Percentiles rank a stretch among this genome's conserved stretches.
phyloP scores from a whole-genome alignment of 2,888 invertebrate species.

The Cheilosia variabilis region DNA sequence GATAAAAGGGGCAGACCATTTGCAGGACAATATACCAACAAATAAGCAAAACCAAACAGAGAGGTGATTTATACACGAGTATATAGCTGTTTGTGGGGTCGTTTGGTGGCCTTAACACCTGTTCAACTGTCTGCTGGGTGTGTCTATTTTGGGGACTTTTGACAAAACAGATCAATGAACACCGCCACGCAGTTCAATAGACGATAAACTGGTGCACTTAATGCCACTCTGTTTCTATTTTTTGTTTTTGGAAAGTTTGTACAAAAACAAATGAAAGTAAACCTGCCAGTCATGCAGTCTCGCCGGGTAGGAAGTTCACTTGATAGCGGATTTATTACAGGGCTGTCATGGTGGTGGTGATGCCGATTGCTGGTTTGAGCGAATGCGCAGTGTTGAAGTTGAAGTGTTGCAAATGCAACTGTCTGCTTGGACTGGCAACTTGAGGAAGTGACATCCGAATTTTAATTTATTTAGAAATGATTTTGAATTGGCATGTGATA shows the following conservation, averaged over 20 bases:
- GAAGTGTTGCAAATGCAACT: conserved; percentile 3
- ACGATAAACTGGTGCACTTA: conserved; percentile 56
- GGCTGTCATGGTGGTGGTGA: background rate
- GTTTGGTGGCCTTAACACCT: conserved; percentile 28
- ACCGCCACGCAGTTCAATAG: conserved; percentile 43
- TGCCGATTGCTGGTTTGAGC: background rate
- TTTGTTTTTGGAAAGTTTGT: conserved; percentile 17
- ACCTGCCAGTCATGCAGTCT: conserved; percentile 50
- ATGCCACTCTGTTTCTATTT: conserved; percentile 2
- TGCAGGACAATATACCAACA: conserved; percentile 43
- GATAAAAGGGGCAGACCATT: conserved; percentile 15
- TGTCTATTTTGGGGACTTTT: conserved; percentile 8
- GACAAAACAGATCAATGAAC: conserved; percentile 33
- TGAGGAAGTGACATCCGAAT: background rate
- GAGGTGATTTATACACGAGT: background rate
- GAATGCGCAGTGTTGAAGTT: conserved; percentile 6
- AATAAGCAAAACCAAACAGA: background rate
- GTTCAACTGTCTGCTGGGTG: background rate
- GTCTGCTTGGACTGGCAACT: background rate
- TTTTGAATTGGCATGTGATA: background rate
- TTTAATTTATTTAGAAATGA: background rate
- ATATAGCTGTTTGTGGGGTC: conserved; percentile 1
- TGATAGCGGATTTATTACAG: conserved; percentile 31
- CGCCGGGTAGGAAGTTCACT: conserved; percentile 46
- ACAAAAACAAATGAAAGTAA: conserved; percentile 52